Evolutionary conservation across 2,797 vertebrate genomes (phyloP), one percentile per base, ranked within the genome.

Genomic region (Characodon lateralis): DNA sequence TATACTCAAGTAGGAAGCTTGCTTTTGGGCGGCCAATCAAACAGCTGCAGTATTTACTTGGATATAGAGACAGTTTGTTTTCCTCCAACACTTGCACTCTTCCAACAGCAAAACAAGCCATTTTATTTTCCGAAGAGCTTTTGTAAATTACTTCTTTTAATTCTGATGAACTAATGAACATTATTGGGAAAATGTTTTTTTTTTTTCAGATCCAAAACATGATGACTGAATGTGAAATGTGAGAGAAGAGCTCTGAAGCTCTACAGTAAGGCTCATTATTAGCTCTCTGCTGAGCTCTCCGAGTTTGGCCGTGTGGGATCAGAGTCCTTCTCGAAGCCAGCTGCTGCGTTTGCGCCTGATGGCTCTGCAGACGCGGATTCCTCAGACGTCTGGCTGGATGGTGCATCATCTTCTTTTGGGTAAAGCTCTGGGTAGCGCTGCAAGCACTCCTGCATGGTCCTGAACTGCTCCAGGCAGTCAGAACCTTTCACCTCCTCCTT

Each of bases 391-490:
- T 77, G 80, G 8, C 95, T 5, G 94, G 83, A 73, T 7, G 84
- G 77, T 41, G 95, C 95, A 4, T 95, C 94, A 2, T 95, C 93
- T 63, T 95, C 94, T 85, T 98, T 97, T 10, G 97, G 97, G 78
- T 98, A 99, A 82, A 99, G 96, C 90, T 99, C 97, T 0, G 97
- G 97, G 88, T 96, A 98, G 76, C 92, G 96, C 86, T 98, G 97
- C 96, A 99, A 97, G 90, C 97, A 98, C 78, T 98, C 96, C 89
- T 98, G 97, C 97, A 98, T 99, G 82, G 92, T 90, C 80, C 95
- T 96, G 89, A 98, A 98, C 86, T 97, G 96, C 77, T 97, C 96
- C 79, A 98, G 83, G 91, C 97, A 99, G 75, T 98, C 97, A 0
- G 97, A 97, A 26, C 97, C 98, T 82, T 97, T 98, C 87, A 98